These are phyloP conservation scores for Agapornis canus DNA, from an alignment of 2,797 vertebrate genomes.

Conservation along the genomic window DNA sequence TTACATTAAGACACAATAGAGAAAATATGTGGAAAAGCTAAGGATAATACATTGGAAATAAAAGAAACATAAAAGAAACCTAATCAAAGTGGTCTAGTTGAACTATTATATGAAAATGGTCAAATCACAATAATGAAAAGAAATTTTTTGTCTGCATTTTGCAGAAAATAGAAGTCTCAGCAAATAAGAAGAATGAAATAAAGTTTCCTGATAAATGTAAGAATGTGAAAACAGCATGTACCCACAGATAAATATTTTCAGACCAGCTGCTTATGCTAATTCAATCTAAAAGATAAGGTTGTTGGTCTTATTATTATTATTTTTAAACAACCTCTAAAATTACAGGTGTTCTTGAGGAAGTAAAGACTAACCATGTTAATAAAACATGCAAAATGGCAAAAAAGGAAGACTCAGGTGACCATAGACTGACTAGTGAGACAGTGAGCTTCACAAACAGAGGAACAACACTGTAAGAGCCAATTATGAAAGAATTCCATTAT, in stretches of 20 bases:
- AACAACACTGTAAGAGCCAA: not conserved
- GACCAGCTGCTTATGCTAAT: not conserved
- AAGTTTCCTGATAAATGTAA: not conserved
- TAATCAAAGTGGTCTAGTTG: not conserved
- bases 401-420: not conserved
- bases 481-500: not conserved
- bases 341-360: not conserved
- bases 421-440: not conserved
- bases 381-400: not conserved
- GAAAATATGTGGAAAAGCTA: not conserved
- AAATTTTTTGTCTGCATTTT: not conserved
- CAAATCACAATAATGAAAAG: not conserved
- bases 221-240: not conserved
- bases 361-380: not conserved
- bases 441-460: not conserved
- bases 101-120: not conserved
- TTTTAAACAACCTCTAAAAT: not conserved
- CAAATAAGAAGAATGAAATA: not conserved
- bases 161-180: not conserved
- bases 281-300: not conserved
- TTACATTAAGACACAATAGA: not conserved
- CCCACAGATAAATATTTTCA: not conserved
- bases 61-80: not conserved
- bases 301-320: not conserved
- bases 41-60: not conserved